These are phyloP conservation scores for Malacosoma neustria DNA, from an alignment of 2,888 invertebrate species.

Conservation along the genomic window DNA sequence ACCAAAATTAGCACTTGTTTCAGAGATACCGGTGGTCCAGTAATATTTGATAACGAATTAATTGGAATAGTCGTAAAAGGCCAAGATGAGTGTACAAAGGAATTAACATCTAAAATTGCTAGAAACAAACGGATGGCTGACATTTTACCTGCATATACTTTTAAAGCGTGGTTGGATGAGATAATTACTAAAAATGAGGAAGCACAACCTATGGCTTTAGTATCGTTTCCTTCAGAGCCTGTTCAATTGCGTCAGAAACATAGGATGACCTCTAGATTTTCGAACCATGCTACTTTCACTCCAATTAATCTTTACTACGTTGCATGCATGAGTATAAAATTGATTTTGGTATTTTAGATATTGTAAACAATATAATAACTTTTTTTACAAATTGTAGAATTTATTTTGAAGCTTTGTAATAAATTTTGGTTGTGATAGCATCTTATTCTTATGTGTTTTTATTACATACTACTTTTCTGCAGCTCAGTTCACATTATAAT, in stretches of 20 bases:
- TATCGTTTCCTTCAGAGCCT: conserved; percentile 36
- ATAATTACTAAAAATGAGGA: conserved; percentile 47
- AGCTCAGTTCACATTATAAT: too few relatives aligned
- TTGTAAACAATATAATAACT: too few relatives aligned
- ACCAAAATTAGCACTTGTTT: conserved; percentile 55
- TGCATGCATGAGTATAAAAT: not conserved
- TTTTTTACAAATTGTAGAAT: too few relatives aligned
- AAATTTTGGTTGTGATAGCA: too few relatives aligned
- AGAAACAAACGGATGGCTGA: conserved; percentile 45
- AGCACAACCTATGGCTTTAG: conserved; percentile 23
- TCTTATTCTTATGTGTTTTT: too few relatives aligned
- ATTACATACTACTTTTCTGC: too few relatives aligned
- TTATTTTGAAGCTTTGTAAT: too few relatives aligned
- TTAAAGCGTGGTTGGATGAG: conserved; percentile 55
- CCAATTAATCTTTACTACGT: not conserved
- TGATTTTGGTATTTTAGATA: too few relatives aligned
- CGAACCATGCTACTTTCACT: not conserved
- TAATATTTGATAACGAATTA: conserved; percentile 44
- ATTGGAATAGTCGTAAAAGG: conserved; percentile 48
- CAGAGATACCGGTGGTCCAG: conserved; percentile 55
- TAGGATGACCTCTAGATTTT: conserved; percentile 15
- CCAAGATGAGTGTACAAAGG: conserved; percentile 41
- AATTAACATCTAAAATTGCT: conserved; percentile 43
- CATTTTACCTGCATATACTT: conserved; percentile 43
- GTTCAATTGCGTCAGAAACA: conserved; percentile 17